phyloP scores from a whole-genome alignment of 2,888 invertebrate genomes.

The Dyspetes luteomarginatus region DNA sequence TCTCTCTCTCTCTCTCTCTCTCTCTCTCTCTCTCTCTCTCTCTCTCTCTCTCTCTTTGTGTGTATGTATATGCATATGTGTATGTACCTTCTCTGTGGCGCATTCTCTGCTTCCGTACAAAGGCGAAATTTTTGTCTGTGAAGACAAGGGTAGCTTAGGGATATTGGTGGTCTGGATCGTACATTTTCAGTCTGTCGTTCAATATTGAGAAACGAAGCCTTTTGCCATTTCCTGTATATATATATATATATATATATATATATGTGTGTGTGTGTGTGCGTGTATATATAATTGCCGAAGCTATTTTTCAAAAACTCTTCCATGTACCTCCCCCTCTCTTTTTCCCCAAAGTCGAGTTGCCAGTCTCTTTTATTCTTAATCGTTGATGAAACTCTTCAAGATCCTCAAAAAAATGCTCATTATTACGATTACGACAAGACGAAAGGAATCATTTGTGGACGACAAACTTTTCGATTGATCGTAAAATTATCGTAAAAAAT shows the following conservation, averaged over 20 bases:
- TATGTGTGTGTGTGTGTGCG: no score
- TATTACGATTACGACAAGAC: slow-evolving; percentile 1
- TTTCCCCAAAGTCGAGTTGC: neutral
- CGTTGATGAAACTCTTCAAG: neutral
- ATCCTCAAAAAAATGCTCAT: slow-evolving; percentile 4
- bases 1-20: no score
- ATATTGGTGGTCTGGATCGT: slow-evolving; percentile 16
- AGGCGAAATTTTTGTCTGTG: slow-evolving; percentile 34
- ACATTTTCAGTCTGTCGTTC: slow-evolving; percentile 39
- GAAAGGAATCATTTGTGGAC: neutral
- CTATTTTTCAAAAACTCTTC: neutral
- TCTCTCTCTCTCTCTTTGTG: no score
- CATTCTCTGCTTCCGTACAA: neutral
- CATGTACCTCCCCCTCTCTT: neutral
- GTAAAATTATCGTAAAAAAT: neutral
- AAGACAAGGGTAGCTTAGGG: neutral
- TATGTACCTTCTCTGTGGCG: neutral
- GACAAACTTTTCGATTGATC: slow-evolving; percentile 14
- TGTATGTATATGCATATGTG: slow-evolving; percentile 2
- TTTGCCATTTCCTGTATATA: neutral
- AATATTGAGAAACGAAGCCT: slow-evolving; percentile 35
- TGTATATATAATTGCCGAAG: slow-evolving; percentile 5
- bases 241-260: no score
- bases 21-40: no score
- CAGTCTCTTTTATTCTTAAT: neutral